A percentile compares a stretch with the other conserved stretches of the same genome.
phyloP scores from a whole-genome alignment of 2,113 vertebrate species.

The Carlito syrichta region DNA sequence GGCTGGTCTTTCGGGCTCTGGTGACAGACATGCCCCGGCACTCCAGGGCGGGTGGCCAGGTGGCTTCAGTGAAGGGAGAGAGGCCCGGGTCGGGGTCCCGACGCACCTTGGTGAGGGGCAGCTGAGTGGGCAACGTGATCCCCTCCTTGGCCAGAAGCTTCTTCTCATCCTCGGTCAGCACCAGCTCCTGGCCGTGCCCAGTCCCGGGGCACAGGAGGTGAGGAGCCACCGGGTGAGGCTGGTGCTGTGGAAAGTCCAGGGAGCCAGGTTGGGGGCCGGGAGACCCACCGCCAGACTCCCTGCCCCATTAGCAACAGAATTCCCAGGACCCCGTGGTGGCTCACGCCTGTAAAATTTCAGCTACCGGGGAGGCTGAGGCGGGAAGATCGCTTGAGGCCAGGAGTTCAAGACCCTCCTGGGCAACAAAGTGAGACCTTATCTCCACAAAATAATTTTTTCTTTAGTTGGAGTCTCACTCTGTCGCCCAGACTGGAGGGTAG shows the following conservation, averaged over 20 bases:
- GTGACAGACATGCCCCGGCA: not conserved
- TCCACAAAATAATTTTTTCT: not conserved
- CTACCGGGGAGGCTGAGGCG: no score
- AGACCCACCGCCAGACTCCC: not conserved
- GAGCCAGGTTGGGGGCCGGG: not conserved
- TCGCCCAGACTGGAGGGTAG: not conserved
- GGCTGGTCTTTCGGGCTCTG: not conserved
- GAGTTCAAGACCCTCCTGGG: no score
- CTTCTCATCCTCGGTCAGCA: constrained; percentile 95
- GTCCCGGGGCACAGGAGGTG: constrained; percentile 59
- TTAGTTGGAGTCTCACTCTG: not conserved
- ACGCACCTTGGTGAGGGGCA: constrained; percentile 94
- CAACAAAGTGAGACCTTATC: no score
- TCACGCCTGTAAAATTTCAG: not conserved
- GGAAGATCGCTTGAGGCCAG: no score
- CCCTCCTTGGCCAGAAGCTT: constrained; percentile 95
- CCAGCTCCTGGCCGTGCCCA: constrained; percentile 86
- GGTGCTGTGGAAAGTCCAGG: not conserved
- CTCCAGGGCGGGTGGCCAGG: not conserved
- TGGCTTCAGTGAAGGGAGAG: no score
- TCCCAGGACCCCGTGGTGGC: no score
- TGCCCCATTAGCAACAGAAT: no score
- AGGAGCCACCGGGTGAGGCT: constrained; percentile 68
- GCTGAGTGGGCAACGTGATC: constrained; percentile 87
- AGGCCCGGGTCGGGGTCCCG: rapidly evolving